Evolutionary conservation across 2,113 vertebrate genomes (phyloP).

Genomic region (Paradisaea rubra): DNA sequence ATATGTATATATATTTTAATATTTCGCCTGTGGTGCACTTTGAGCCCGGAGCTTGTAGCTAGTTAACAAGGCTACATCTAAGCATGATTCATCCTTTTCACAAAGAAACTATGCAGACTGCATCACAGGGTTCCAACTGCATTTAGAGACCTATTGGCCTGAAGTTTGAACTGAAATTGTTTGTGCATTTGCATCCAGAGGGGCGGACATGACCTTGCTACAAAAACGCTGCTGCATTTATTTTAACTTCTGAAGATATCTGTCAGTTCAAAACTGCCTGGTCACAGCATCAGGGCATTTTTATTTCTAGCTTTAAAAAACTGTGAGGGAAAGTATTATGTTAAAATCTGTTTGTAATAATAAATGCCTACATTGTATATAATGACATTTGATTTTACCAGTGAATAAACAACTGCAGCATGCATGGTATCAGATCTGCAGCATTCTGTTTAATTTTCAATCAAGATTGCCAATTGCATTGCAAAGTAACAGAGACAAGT

Average conservation of each 20-base stretch:
- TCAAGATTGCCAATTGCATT: neutral
- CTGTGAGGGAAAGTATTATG: neutral
- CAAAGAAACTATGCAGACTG: neutral
- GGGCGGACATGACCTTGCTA: neutral
- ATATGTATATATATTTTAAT: too few relatives aligned
- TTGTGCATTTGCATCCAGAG: neutral
- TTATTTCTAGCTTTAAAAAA: neutral
- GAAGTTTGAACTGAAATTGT: neutral
- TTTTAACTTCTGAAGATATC: neutral
- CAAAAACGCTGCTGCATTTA: neutral
- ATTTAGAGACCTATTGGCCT: neutral
- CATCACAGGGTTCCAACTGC: neutral
- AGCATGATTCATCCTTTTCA: neutral
- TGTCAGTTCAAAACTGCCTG: neutral
- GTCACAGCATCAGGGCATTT: neutral
- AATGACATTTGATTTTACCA: neutral
- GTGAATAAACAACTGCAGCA: neutral
- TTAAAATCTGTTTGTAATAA: neutral
- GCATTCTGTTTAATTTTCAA: neutral
- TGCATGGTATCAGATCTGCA: neutral
- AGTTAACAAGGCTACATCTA: neutral
- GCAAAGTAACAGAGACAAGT: neutral
- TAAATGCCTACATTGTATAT: neutral
- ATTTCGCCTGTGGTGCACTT: neutral
- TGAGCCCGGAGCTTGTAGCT: neutral